Conservation (phyloP, 2,113 vertebrate genomes). For the Mus spicilegus region DNA sequence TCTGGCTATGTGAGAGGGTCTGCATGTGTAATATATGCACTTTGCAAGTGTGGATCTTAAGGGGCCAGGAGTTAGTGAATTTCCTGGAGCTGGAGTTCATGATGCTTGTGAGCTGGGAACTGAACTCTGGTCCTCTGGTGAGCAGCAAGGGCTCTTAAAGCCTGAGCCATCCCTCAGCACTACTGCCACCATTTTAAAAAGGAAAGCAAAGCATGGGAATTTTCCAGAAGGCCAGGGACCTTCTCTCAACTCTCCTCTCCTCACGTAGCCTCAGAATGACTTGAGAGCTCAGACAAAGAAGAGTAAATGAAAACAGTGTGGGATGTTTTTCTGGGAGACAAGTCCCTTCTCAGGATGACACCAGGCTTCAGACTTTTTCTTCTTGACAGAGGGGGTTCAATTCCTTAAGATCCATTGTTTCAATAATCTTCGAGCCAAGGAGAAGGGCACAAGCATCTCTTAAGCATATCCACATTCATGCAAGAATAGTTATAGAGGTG, state of each 20-base stretch:
- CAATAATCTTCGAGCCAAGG: not conserved
- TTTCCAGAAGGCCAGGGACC: not conserved
- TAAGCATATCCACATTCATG: not conserved
- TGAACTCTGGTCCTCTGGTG: not conserved
- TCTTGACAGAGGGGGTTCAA: not conserved
- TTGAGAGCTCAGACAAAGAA: not conserved
- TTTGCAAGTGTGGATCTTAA: not conserved
- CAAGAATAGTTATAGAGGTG: not conserved
- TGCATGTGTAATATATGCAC: not conserved
- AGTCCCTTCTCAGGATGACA: not conserved
- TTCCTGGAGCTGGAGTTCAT: not conserved
- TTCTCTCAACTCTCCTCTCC: not conserved
- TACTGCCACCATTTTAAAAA: constrained; percentile 1
- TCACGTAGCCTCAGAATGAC: not conserved
- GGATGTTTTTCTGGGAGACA: not conserved
- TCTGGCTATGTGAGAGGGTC: not conserved
- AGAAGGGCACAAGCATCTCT: not conserved
- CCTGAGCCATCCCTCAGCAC: not conserved
- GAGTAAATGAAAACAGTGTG: not conserved
- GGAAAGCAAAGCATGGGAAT: not conserved
- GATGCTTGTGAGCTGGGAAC: not conserved
- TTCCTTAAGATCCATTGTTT: not conserved
- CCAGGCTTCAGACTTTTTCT: not conserved
- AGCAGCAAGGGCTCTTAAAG: not conserved
- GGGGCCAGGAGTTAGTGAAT: not conserved